Evolutionary conservation across 2,888 invertebrate species (phyloP).

Genomic region (Lampropteryx suffumata): DNA sequence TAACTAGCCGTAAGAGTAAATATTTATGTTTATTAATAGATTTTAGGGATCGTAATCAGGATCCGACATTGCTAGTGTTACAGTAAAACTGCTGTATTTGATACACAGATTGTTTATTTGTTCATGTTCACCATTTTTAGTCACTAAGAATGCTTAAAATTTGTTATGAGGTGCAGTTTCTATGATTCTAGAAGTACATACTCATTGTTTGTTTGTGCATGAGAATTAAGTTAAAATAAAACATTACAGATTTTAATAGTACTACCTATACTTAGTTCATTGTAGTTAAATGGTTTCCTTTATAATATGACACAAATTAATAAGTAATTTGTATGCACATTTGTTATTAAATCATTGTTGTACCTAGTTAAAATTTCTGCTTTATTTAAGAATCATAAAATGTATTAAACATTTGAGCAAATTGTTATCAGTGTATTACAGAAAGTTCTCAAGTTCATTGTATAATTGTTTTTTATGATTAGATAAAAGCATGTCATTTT

Average conservation of each 20-base stretch:
- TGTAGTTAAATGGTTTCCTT: constrained; percentile 6
- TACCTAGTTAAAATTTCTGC: constrained; percentile 3
- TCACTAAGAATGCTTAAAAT: constrained; percentile 19
- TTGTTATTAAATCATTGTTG: constrained; percentile 2
- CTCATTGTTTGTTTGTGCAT: neutral
- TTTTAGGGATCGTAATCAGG: constrained; percentile 34
- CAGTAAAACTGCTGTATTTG: constrained; percentile 44
- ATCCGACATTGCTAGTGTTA: constrained; percentile 44
- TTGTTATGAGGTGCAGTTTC: constrained; percentile 21
- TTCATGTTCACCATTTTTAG: constrained; percentile 31
- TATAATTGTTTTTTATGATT: neutral
- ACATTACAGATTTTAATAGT: neutral
- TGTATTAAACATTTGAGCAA: neutral
- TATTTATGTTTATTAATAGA: constrained; percentile 54
- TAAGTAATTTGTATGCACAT: neutral
- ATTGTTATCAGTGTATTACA: constrained; percentile 6
- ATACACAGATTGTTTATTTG: constrained; percentile 30
- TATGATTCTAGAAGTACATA: constrained; percentile 11
- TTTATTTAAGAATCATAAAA: constrained; percentile 1
- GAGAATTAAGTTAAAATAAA: neutral
- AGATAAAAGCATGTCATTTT: constrained; percentile 11
- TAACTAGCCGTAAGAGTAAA: constrained; percentile 49
- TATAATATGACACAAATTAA: neutral
- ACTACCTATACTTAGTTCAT: neutral
- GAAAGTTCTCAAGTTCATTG: constrained; percentile 5